Base-by-base conservation (phyloP, 2,888 invertebrate species). In the Antitype chi region DNA sequence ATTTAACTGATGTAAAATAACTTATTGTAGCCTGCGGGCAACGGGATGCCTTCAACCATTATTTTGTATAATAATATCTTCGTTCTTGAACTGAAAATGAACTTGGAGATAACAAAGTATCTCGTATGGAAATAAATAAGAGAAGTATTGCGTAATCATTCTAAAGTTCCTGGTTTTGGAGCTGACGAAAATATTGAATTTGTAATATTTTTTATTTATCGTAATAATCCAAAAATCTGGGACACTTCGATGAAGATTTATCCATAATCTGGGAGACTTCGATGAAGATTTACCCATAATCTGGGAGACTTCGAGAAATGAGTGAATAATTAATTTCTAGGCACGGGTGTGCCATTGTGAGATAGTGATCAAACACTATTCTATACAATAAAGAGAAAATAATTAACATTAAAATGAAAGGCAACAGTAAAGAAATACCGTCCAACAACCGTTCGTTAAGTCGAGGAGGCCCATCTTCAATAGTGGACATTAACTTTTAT, bases 401-500 rank as follows among this genome's bases (percentile, higher is more conserved):
- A 78, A 67, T 76, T 53, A 38, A 25, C 53, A 76, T 28, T 57
- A 47, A 76, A 63, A 59, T 28, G 0, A 32, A 77, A 59, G 43
- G 17, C 55, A 62, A 66, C n/a, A 47, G 47, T 66, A 55, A 1
- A 66, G 53, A 68, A 68, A 63, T 68, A 69, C 13, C 11, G 17
- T 28, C 49, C 69, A 59, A 20, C 5, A 25, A 73, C 71, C 52
- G 49, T 85, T 76, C 62, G 49, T 81, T 72, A 67, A 63, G 38
- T 66, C 32, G 53, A 62, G 25, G 69, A 70, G 49, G 68, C 62
- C 52, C 28, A 43, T 85, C 74, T 74, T 62, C 52, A 85, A 66
- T 82, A 82, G 72, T 72, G 63, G 38, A 67, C 67, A 69, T 72
- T 72, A 68, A 73, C 74, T 84, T 80, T 82, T 80, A 80, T 74